A percentile compares a stretch with the other conserved stretches of the same genome.
Conservation (phyloP, 2,888 invertebrate species). For the Tipula unca region DNA sequence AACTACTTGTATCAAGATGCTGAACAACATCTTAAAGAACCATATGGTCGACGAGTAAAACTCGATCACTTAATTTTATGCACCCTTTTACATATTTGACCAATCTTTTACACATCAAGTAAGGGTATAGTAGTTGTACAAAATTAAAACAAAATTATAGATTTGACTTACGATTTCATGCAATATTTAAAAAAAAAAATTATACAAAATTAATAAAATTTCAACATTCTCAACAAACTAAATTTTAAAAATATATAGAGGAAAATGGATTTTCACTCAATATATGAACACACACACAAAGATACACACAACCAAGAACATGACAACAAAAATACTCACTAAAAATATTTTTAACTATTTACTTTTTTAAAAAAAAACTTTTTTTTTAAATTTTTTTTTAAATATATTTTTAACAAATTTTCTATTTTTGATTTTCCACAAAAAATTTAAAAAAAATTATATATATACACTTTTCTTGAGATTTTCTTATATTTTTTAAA, state of each 20-base stretch:
- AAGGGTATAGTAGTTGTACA: not conserved
- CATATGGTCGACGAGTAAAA: not conserved
- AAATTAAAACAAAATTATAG: not conserved
- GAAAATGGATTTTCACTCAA: not conserved
- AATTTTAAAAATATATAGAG: not conserved
- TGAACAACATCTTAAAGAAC: not conserved
- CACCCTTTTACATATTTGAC: not conserved
- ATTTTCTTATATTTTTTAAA: not conserved
- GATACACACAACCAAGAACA: not conserved
- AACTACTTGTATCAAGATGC: not conserved
- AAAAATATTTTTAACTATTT: slow-evolving; percentile 14
- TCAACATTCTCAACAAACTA: not conserved
- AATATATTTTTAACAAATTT: not conserved
- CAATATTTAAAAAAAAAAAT: not conserved
- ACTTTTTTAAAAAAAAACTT: not conserved
- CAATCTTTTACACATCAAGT: not conserved
- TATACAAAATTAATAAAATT: not conserved
- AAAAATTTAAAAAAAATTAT: not conserved
- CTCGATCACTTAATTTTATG: not conserved
- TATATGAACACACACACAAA: not conserved
- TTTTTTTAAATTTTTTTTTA: not conserved
- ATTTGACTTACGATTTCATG: not conserved
- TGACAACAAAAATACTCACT: not conserved
- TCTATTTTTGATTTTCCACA: slow-evolving; percentile 8
- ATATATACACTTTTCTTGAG: not conserved